These are phyloP conservation scores for Aradophagus sp. DNA, from an alignment of 1,140 invertebrate species.

Conservation along the genomic window DNA sequence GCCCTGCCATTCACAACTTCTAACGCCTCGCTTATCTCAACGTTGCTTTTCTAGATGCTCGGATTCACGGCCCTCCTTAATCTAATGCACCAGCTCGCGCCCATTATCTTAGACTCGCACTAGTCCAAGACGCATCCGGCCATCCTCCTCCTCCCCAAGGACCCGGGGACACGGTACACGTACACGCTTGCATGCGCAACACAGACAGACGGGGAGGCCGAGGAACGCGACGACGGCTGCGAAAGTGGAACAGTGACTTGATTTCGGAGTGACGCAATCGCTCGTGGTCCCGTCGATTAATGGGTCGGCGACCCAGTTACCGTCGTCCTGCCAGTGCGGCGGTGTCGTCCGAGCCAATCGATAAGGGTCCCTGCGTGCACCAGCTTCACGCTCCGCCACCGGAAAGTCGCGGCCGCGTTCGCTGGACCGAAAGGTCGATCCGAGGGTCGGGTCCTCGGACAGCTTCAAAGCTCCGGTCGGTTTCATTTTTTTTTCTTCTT, in stretches of 20 bases:
- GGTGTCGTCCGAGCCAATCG: slow-evolving; percentile 31
- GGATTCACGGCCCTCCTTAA: slow-evolving; percentile 22
- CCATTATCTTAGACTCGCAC: slow-evolving; percentile 20
- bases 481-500: too few relatives aligned
- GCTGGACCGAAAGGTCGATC: too few relatives aligned
- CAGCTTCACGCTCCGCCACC: too few relatives aligned
- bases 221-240: slow-evolving; percentile 13
- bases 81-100: slow-evolving; percentile 19
- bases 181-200: slow-evolving; percentile 2
- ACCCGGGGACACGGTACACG: not conserved
- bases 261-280: slow-evolving; percentile 36
- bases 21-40: slow-evolving; percentile 7
- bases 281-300: slow-evolving; percentile 16
- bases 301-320: slow-evolving; percentile 29
- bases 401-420: too few relatives aligned
- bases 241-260: slow-evolving; percentile 37
- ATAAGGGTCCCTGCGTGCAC: slow-evolving; percentile 50
- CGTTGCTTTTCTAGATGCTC: slow-evolving; percentile 35
- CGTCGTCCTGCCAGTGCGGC: slow-evolving; percentile 22
- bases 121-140: slow-evolving; percentile 7
- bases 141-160: slow-evolving; percentile 13
- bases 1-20: not conserved
- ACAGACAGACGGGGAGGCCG: not conserved
- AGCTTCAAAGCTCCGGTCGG: too few relatives aligned
- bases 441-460: too few relatives aligned